Evolutionary conservation across 2,797 vertebrate genomes (phyloP).

Genomic region (Propithecus perrieri): DNA sequence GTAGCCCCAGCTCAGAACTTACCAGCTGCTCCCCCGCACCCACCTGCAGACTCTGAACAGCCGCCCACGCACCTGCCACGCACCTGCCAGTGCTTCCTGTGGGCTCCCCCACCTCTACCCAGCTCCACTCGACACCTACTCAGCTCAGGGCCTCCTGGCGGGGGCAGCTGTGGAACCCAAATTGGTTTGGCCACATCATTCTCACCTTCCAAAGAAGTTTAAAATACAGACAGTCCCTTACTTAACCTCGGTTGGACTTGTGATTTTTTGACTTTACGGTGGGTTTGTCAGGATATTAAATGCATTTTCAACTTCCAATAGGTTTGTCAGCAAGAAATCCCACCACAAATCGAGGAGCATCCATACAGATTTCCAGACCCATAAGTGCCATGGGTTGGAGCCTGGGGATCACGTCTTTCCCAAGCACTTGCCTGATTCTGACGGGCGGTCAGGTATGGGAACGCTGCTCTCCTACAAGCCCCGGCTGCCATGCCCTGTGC

Average conservation of each 20-base stretch:
- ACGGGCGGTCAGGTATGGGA: background rate
- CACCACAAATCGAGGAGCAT: too few species aligned
- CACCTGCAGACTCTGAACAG: background rate
- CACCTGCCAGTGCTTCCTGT: fast-evolving
- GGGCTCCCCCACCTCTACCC: background rate
- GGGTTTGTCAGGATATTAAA: background rate
- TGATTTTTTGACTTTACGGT: background rate
- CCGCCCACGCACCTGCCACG: background rate
- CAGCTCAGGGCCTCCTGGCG: background rate
- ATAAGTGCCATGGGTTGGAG: fast-evolving
- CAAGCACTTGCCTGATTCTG: background rate
- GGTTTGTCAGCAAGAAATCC: background rate
- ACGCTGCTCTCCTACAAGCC: fast-evolving
- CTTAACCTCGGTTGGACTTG: background rate
- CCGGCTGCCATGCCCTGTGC: background rate
- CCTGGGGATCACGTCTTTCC: background rate
- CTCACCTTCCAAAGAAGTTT: background rate
- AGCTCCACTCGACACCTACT: fast-evolving
- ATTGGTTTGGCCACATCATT: too few species aligned
- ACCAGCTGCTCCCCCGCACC: fast-evolving
- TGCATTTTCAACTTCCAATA: background rate
- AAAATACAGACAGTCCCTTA: background rate
- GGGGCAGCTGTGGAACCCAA: background rate
- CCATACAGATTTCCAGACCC: background rate
- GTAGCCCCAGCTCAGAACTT: background rate